Evolutionary conservation across 2,888 invertebrate genomes (phyloP).

Genomic region (Diloba caeruleocephala): DNA sequence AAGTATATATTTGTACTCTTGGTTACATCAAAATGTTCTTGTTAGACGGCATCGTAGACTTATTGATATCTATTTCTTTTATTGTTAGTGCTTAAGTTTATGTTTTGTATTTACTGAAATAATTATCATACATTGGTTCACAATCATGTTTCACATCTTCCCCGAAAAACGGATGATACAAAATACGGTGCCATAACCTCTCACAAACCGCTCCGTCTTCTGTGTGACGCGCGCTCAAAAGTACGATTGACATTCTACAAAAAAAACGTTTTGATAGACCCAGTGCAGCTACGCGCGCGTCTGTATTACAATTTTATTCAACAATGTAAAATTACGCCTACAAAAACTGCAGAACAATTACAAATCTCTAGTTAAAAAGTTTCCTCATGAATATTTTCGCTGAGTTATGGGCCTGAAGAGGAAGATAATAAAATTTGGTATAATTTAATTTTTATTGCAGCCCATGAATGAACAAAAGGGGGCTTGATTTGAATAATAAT

Average conservation of each 20-base stretch:
- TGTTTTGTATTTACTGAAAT: too few relatives aligned
- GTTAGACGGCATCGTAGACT: too few relatives aligned
- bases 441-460: constrained; percentile 82
- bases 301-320: constrained; percentile 52
- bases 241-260: constrained; percentile 3
- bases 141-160: background rate
- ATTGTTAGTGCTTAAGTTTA: too few relatives aligned
- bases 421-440: constrained; percentile 80
- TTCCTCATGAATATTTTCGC: constrained; percentile 80
- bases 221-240: constrained; percentile 1
- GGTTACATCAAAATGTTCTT: too few relatives aligned
- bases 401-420: constrained; percentile 77
- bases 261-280: constrained; percentile 9
- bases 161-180: constrained; percentile 3
- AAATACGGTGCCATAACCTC: background rate
- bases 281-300: constrained; percentile 35
- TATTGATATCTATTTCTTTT: too few relatives aligned
- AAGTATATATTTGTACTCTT: too few relatives aligned
- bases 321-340: constrained; percentile 51
- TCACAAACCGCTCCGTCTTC: background rate
- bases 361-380: constrained; percentile 76
- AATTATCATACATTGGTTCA: too few relatives aligned
- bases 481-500: constrained; percentile 78
- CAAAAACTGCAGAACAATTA: constrained; percentile 64
- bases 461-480: constrained; percentile 73